Evolutionary conservation across 2,797 vertebrate species (phyloP).

Genomic region (Periophthalmus magnuspinnatus): DNA sequence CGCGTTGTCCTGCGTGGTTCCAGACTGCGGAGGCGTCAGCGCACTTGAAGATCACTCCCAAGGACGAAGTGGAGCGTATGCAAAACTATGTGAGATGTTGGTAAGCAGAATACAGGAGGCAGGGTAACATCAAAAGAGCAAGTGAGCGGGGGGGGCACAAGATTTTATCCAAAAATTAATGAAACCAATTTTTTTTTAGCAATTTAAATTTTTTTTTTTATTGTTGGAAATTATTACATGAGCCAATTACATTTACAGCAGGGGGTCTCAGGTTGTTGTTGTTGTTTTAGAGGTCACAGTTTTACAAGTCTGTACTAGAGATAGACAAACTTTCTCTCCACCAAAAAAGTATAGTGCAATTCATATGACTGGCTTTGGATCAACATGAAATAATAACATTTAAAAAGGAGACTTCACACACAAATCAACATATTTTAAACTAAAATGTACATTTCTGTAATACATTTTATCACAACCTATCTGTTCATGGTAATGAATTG

Average conservation of each 20-base stretch:
- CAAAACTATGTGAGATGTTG: no score
- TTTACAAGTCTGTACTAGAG: no score
- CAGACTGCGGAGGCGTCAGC: slow-evolving; percentile 24
- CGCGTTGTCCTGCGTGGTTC: slow-evolving; percentile 30
- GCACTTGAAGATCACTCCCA: slow-evolving; percentile 36
- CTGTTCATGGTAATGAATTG: no score
- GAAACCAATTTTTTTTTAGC: neutral
- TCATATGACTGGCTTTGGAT: no score
- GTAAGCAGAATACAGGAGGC: neutral
- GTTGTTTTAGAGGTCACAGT: neutral
- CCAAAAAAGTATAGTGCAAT: no score
- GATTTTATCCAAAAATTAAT: neutral
- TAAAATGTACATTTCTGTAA: no score
- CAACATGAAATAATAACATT: no score
- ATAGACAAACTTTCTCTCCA: no score
- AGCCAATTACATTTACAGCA: neutral
- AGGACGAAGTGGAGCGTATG: slow-evolving; percentile 8
- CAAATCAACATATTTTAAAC: no score
- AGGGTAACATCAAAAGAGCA: neutral
- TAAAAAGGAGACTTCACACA: no score
- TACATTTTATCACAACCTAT: no score
- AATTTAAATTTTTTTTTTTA: no score
- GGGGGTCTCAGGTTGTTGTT: neutral
- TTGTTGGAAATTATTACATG: neutral
- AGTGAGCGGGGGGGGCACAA: neutral